Evolutionary conservation across 2,888 invertebrate species (phyloP).

Genomic region (Proisotoma minuta): DNA sequence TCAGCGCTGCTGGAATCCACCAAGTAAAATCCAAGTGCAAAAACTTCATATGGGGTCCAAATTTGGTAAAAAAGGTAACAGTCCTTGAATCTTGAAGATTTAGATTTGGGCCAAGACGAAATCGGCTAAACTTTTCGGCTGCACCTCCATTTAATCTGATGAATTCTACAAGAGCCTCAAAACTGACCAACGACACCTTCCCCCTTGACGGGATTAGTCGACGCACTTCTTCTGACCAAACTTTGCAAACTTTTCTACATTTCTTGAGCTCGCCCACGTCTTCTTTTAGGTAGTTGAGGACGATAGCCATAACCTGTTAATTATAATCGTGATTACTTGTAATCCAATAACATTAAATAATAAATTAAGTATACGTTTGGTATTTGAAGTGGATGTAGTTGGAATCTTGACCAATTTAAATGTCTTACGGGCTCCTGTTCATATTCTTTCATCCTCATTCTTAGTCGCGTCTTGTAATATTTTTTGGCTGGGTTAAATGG

Average conservation of each 20-base stretch:
- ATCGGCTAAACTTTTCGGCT: background rate
- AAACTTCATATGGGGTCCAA: constrained; percentile 8
- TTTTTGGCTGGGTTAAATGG: too few species aligned
- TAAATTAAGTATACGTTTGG: background rate
- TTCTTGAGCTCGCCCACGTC: too few species aligned
- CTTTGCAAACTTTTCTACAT: background rate
- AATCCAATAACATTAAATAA: background rate
- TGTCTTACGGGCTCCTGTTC: too few species aligned
- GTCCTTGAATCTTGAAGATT: constrained; percentile 10
- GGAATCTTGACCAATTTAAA: background rate
- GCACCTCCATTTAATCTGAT: background rate
- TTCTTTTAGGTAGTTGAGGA: too few species aligned
- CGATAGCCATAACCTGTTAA: background rate
- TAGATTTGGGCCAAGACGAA: constrained; percentile 7
- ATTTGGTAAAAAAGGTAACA: constrained; percentile 9
- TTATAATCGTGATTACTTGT: background rate
- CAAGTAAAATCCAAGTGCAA: constrained; percentile 7
- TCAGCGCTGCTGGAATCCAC: constrained; percentile 12
- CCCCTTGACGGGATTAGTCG: background rate
- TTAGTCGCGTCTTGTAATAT: too few species aligned
- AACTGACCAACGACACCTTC: background rate
- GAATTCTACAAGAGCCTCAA: background rate
- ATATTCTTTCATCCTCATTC: too few species aligned
- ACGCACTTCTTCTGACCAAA: background rate
- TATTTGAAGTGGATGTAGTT: background rate